Evolutionary conservation across 2,113 vertebrate genomes (phyloP).

Genomic region (Balaenoptera acutorostrata): DNA sequence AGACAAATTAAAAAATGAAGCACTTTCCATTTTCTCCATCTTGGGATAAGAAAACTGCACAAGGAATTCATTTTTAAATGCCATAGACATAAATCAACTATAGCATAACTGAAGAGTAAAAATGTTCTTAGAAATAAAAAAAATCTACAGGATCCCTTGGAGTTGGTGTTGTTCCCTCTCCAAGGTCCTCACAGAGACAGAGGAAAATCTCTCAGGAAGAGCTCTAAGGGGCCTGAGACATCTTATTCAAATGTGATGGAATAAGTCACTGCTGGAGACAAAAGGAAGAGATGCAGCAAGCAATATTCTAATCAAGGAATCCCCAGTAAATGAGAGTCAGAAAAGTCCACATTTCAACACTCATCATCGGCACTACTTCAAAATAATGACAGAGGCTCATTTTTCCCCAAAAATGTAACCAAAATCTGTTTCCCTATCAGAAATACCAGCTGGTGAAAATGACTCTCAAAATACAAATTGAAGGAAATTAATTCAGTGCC

Average conservation of each 20-base stretch:
- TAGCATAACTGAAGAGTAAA: not conserved
- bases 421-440: slow-evolving; percentile 11
- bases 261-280: not conserved
- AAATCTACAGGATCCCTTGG: not conserved
- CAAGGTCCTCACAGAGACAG: not conserved
- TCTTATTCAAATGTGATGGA: not conserved
- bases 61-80: slow-evolving; percentile 15
- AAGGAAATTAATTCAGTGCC: slow-evolving; percentile 7
- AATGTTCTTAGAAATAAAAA: not conserved
- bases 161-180: not conserved
- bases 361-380: not conserved
- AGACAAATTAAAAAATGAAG: not conserved
- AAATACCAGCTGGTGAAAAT: slow-evolving; percentile 3
- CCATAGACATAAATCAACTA: not conserved
- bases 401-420: not conserved
- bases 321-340: not conserved
- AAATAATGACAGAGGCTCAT: not conserved
- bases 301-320: not conserved
- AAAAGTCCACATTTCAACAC: not conserved
- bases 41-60: not conserved
- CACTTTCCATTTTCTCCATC: not conserved
- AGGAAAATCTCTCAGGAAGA: not conserved
- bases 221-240: not conserved
- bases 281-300: not conserved
- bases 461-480: slow-evolving; percentile 36